Evolutionary conservation across 2,888 invertebrate species (phyloP).

Genomic region (Eupithecia centaureata): DNA sequence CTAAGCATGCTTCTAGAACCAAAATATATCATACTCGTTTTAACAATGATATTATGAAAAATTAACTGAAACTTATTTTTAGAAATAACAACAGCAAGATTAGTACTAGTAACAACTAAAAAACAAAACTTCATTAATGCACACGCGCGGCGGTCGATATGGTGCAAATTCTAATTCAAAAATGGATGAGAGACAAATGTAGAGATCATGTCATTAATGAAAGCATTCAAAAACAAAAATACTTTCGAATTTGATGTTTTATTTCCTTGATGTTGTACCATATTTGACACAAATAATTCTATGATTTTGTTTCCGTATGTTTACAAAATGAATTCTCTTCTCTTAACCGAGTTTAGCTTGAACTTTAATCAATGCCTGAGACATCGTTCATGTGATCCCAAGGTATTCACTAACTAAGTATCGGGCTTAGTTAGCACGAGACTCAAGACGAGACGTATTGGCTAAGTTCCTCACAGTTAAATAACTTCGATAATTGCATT

Average conservation of each 20-base stretch:
- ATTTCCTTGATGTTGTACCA: no score
- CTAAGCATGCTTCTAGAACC: neutral
- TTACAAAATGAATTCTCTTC: no score
- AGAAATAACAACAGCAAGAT: neutral
- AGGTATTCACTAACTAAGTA: neutral
- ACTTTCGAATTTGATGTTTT: no score
- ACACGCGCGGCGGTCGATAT: neutral
- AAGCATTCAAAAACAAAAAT: neutral
- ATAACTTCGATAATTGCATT: conserved; percentile 7
- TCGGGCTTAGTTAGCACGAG: neutral
- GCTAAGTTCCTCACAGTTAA: neutral
- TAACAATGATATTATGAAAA: no score
- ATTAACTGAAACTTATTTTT: neutral
- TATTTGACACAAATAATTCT: no score
- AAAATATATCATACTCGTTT: no score
- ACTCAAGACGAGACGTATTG: neutral
- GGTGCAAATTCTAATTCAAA: neutral
- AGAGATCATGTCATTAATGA: no score
- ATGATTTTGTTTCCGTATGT: no score
- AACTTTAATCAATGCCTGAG: neutral
- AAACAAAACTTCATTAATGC: neutral
- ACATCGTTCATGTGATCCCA: neutral
- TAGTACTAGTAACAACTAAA: neutral
- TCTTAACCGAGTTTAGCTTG: no score
- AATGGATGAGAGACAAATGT: neutral